Evolutionary conservation across 2,888 invertebrate species (phyloP).

Genomic region (Azorinus chamasolen): DNA sequence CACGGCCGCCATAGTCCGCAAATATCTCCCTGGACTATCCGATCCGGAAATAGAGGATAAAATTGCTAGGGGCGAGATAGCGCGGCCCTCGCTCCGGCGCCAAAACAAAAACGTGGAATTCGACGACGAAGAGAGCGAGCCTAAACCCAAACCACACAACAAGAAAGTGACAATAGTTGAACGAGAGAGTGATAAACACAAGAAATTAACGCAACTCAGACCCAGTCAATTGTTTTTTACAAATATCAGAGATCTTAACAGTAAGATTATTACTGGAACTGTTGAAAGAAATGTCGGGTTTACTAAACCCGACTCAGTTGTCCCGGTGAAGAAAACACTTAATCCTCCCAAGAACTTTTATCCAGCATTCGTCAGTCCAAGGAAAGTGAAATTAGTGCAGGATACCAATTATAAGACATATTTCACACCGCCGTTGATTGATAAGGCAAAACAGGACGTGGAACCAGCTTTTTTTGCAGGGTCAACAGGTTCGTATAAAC

Average conservation of each 20-base stretch:
- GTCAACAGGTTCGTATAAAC: slow-evolving; percentile 62
- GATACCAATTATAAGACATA: slow-evolving; percentile 71
- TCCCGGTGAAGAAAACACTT: slow-evolving; percentile 23
- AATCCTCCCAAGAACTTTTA: slow-evolving; percentile 49
- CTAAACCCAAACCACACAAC: slow-evolving; percentile 37
- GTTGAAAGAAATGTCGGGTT: slow-evolving; percentile 67
- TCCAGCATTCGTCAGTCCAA: slow-evolving; percentile 79
- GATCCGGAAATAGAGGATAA: slow-evolving; percentile 77
- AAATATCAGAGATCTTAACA: slow-evolving; percentile 77
- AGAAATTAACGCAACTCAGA: slow-evolving; percentile 23
- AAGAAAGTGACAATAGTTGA: slow-evolving; percentile 58
- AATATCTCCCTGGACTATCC: slow-evolving; percentile 73
- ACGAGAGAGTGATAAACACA: slow-evolving; percentile 21
- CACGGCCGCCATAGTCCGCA: slow-evolving; percentile 71
- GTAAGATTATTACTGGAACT: slow-evolving; percentile 73
- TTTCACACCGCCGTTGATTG: slow-evolving; percentile 80
- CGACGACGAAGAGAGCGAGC: slow-evolving; percentile 49
- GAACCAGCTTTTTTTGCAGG: slow-evolving; percentile 79
- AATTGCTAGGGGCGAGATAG: slow-evolving; percentile 77
- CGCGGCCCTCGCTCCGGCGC: slow-evolving; percentile 60
- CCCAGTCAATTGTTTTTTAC: slow-evolving; percentile 72
- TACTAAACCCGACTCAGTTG: slow-evolving; percentile 28
- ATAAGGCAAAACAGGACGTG: slow-evolving; percentile 72
- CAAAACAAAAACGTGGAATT: slow-evolving; percentile 45
- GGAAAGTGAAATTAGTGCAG: slow-evolving; percentile 63